Conservation (phyloP, 1,140 invertebrate species). For the Psilanteris sp. region DNA sequence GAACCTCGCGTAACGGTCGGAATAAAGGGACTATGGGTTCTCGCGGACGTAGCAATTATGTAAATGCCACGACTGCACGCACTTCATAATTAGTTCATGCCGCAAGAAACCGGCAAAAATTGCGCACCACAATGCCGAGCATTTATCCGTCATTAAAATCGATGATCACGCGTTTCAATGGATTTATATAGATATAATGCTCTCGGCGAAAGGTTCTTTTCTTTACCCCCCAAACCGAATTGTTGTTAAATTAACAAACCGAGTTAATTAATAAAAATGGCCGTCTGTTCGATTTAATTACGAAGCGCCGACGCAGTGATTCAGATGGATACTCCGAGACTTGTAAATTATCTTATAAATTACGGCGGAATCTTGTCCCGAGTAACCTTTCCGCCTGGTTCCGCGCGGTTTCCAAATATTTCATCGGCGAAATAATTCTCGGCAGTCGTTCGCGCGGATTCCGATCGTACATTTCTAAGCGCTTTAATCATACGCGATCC, state of each 20-base stretch:
- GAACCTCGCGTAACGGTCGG: constrained; percentile 25
- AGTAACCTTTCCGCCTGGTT: constrained; percentile 6
- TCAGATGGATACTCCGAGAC: no score
- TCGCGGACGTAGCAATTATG: constrained; percentile 37
- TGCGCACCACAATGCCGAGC: background rate
- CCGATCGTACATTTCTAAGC: constrained; percentile 27
- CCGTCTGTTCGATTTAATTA: no score
- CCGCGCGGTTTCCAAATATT: constrained; percentile 31
- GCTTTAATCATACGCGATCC: constrained; percentile 34
- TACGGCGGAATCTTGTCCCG: background rate
- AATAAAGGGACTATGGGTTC: constrained; percentile 15
- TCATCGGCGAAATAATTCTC: constrained; percentile 21
- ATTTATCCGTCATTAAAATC: no score
- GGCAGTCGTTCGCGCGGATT: constrained; percentile 9
- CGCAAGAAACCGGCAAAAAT: background rate
- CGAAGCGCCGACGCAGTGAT: no score
- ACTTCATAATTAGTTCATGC: constrained; percentile 38
- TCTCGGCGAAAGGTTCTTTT: no score
- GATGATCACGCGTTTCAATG: no score
- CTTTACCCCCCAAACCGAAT: no score
- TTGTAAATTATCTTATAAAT: background rate
- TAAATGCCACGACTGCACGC: constrained; percentile 12
- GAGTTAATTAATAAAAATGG: no score
- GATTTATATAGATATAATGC: no score
- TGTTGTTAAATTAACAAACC: no score